phyloP scores from a whole-genome alignment of 2,113 vertebrate genomes.

The Merops nubicus region DNA sequence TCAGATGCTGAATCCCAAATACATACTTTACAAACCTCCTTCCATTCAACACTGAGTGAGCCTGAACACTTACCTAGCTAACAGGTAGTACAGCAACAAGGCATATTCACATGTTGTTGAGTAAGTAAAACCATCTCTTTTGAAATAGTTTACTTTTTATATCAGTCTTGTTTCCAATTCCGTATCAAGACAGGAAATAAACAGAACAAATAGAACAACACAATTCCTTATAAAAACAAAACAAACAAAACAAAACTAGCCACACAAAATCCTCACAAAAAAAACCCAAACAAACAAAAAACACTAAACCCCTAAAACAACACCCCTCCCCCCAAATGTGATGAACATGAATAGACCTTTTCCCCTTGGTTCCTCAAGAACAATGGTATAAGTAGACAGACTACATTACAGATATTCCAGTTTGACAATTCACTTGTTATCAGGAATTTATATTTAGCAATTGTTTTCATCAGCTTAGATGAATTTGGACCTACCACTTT shows the following conservation, averaged over 20 bases:
- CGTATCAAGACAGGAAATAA: background rate
- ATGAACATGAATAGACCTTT: background rate
- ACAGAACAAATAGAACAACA: background rate
- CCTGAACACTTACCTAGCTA: background rate
- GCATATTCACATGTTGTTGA: background rate
- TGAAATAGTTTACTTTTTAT: background rate
- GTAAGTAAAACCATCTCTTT: slow-evolving; percentile 39
- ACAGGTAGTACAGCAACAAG: background rate
- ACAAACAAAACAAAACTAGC: too few species aligned
- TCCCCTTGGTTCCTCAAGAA: background rate
- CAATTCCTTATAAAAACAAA: background rate
- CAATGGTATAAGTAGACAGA: background rate
- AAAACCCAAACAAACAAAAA: background rate
- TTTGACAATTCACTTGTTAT: background rate
- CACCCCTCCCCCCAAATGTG: background rate
- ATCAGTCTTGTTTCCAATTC: background rate
- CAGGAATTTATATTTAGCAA: background rate
- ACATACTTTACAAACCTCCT: background rate
- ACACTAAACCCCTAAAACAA: background rate
- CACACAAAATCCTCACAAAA: too few species aligned
- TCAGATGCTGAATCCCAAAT: background rate
- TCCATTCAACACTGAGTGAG: background rate
- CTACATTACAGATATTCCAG: background rate
- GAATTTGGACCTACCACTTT: slow-evolving; percentile 56
- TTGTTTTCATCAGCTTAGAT: background rate